phyloP scores from a whole-genome alignment of 2,113 vertebrate genomes.

The Brienomyrus brachyistius region DNA sequence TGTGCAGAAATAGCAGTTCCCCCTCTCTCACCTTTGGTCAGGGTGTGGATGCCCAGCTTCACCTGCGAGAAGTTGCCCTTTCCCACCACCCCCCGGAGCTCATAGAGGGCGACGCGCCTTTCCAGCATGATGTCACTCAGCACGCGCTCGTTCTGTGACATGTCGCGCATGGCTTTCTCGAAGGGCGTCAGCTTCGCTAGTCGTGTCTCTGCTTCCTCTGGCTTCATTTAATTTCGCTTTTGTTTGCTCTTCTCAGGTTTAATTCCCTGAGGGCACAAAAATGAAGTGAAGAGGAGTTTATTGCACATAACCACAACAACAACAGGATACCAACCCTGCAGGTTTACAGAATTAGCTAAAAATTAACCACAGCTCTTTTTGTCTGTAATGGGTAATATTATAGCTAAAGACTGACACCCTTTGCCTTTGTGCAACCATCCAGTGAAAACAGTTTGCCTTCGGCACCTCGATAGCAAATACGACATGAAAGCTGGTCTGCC shows the following conservation, averaged over 20 bases:
- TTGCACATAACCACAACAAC: background rate
- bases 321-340: background rate
- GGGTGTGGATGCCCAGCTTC: constrained; percentile 57
- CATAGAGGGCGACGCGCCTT: constrained; percentile 61
- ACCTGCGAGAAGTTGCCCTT: constrained; percentile 65
- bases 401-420: background rate
- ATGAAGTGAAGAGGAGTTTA: background rate
- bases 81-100: constrained; percentile 63
- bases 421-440: background rate
- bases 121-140: constrained; percentile 54
- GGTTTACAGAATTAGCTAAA: background rate
- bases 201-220: constrained; percentile 40
- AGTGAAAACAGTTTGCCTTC: background rate
- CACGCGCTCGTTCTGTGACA: constrained; percentile 53
- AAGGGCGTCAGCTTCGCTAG: constrained; percentile 47
- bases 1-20: background rate
- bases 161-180: constrained; percentile 58
- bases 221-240: constrained; percentile 27
- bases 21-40: constrained; percentile 59
- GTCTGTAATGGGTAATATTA: background rate
- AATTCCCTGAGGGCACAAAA: constrained; percentile 33
- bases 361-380: background rate
- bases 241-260: constrained; percentile 31
- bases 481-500: background rate
- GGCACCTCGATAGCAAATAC: background rate